Base-by-base conservation (phyloP, 2,888 invertebrate genomes). In the Helicoverpa assulta region DNA sequence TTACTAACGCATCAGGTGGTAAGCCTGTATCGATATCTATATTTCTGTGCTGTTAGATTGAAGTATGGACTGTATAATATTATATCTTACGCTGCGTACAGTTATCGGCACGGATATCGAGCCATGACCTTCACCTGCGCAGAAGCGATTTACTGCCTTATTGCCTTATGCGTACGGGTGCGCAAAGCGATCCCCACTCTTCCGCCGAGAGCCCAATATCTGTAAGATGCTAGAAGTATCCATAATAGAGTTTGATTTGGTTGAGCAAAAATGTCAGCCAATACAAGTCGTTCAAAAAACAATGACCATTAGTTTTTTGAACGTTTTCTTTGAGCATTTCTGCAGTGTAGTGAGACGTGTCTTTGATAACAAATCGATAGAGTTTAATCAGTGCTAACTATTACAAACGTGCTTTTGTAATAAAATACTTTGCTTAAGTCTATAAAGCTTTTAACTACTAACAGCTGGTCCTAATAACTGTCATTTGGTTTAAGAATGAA, bases 1-100 rank as follows among this genome's bases (percentile, higher is more conserved):
- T 65, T 58, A 64, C 50, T 65, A 67, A 74, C 58, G 47, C 74
- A 33, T 29, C 60, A 62, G 79, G 74, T 67, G 62, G 54, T 65
- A 26, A 52, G 74, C 47, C 33, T 26, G 52, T n/a, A n/a, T 40
- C 40, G 51, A 78, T 72, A 78, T 50, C 37, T 64, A 58, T 61
- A 73, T 74, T 63, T 59, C 57, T 50, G 16, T 10, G 64, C 40
- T 60, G 59, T 63, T 71, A 43, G 26, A 16, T 26, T 47, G 40
- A 53, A 21, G 16, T 21, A 70, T 57, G 50, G 33, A 19, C 33
- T 70, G 21, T 14, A 47, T 43, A 37, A 47, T 54, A 33, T n/a
- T 12, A 16, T 26, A 51, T 59, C 26, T 70, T 59, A 40, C 1
- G 14, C 14, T 14, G 3, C 14, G 14, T 40, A 40, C n/a, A 40